These are phyloP conservation scores for Neelides folsomi DNA, from an alignment of 2,888 invertebrate genomes.

Conservation along the genomic window DNA sequence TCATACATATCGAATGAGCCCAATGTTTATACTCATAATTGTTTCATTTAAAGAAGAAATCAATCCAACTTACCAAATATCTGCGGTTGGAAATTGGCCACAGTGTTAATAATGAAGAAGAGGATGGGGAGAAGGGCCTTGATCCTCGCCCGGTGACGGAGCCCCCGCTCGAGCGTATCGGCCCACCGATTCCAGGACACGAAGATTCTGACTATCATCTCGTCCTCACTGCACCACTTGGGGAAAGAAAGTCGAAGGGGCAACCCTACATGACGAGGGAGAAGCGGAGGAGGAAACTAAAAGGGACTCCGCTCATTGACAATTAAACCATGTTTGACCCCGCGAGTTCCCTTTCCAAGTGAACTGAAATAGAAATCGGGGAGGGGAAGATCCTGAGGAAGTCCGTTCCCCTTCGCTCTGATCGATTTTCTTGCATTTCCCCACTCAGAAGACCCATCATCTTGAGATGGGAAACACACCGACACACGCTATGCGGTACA, in stretches of 20 bases:
- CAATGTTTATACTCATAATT: no score
- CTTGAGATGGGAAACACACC: background rate
- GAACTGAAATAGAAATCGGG: slow-evolving; percentile 2
- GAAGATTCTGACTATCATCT: slow-evolving; percentile 2
- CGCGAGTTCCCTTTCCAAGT: background rate
- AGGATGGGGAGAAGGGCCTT: no score
- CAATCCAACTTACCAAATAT: no score
- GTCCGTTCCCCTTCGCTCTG: background rate
- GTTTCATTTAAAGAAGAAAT: no score
- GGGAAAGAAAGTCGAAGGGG: background rate
- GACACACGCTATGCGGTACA: slow-evolving; percentile 45
- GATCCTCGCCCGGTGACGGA: no score
- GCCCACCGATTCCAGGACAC: slow-evolving; percentile 1
- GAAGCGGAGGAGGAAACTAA: background rate
- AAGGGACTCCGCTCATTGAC: no score
- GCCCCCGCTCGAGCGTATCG: background rate
- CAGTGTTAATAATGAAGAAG: no score
- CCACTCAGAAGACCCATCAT: background rate
- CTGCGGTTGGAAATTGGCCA: no score
- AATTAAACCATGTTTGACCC: no score
- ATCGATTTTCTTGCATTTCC: background rate
- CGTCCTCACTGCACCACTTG: background rate
- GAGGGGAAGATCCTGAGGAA: background rate
- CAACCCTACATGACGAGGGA: background rate
- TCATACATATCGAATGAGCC: no score